A percentile compares a stretch with the other conserved stretches of the same genome.
Conservation (phyloP, 2,113 vertebrate species). For the Xenus cinereus region DNA sequence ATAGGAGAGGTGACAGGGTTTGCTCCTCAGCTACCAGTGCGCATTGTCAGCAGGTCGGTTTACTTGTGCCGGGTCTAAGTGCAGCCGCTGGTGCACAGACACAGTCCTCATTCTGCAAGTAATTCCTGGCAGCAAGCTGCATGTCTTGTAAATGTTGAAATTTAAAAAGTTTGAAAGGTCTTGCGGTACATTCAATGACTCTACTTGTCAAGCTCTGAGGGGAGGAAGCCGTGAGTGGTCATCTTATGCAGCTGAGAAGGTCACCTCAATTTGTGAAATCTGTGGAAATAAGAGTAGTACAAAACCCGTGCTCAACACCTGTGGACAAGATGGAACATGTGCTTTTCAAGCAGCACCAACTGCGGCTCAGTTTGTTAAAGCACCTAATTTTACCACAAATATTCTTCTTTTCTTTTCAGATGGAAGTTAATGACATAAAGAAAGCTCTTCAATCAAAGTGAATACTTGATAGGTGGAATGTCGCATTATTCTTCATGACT, state of each 20-base stretch:
- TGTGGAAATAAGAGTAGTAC: neutral
- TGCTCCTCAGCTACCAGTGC: neutral
- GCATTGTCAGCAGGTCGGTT: neutral
- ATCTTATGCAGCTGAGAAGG: neutral
- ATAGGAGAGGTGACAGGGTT: neutral
- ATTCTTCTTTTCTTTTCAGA: constrained; percentile 70
- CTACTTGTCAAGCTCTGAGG: neutral
- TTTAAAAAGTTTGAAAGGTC: neutral
- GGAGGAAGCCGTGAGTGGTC: neutral
- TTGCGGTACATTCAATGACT: neutral
- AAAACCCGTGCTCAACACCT: neutral
- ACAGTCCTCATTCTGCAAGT: neutral
- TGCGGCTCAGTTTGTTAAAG: neutral
- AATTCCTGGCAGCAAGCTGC: neutral
- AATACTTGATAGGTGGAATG: constrained; percentile 73
- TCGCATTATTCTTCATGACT: constrained; percentile 73
- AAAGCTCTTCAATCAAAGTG: constrained; percentile 93
- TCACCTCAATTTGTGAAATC: neutral
- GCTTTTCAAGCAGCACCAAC: neutral
- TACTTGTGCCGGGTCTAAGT: neutral
- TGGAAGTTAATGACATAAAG: constrained; percentile 98
- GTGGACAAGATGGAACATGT: neutral
- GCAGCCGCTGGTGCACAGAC: neutral
- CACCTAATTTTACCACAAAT: neutral
- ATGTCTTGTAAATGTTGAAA: neutral